Percentiles rank a stretch among this genome's conserved stretches.
These are phyloP conservation scores for Panthera leo DNA, from an alignment of 2,113 vertebrate genomes.

Conservation along the genomic window DNA sequence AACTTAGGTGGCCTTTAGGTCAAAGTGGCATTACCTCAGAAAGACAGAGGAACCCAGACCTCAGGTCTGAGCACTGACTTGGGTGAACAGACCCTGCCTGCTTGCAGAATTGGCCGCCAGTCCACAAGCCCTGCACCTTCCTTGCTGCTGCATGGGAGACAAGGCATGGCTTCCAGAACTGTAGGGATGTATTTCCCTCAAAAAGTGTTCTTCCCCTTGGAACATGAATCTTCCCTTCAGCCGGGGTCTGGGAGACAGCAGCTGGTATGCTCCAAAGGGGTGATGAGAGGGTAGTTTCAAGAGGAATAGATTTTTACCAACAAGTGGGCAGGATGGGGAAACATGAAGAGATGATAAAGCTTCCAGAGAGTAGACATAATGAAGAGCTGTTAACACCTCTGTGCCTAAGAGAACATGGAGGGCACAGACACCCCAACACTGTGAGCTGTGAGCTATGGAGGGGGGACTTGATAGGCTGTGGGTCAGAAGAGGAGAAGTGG, in stretches of 20 bases:
- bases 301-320: not conserved
- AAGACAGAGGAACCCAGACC: not conserved
- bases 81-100: accelerated
- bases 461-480: not conserved
- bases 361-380: not conserved
- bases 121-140: not conserved
- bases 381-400: not conserved
- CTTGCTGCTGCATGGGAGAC: not conserved
- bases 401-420: not conserved
- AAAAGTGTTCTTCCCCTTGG: not conserved
- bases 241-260: not conserved
- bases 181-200: not conserved
- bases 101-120: not conserved
- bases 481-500: not conserved
- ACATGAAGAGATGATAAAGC: not conserved
- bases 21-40: not conserved
- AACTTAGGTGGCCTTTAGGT: not conserved
- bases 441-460: not conserved
- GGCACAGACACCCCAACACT: not conserved
- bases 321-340: not conserved
- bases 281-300: not conserved
- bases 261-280: not conserved
- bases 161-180: too few species aligned
- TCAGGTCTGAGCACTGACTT: not conserved
- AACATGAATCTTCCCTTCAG: not conserved